Conservation (phyloP, 2,888 invertebrate genomes). For the Unio delphinus region DNA sequence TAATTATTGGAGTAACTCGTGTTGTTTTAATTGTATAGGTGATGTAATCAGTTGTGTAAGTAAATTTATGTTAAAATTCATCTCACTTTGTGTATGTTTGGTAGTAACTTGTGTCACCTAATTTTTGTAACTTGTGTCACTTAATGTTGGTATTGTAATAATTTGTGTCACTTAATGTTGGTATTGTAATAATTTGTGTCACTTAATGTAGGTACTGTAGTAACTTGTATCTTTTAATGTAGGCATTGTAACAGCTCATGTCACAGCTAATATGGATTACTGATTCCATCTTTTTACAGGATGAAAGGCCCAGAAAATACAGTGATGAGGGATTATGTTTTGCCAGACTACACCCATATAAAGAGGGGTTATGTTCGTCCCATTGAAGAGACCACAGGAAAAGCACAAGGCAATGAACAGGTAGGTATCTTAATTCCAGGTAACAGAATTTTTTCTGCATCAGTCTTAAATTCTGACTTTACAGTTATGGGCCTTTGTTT, state of each 20-base stretch:
- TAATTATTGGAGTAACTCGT: no score
- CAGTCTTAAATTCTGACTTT: neutral
- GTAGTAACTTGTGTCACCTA: no score
- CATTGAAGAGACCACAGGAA: conserved; percentile 70
- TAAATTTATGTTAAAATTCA: no score
- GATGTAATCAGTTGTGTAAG: no score
- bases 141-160: no score
- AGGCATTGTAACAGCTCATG: neutral
- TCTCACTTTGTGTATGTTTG: no score
- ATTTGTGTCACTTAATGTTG: no score
- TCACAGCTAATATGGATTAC: conserved; percentile 1
- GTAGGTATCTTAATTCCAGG: conserved; percentile 37
- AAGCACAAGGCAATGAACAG: conserved; percentile 72
- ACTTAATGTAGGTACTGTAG: no score
- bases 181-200: no score
- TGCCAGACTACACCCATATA: conserved; percentile 95
- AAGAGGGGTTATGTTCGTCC: conserved; percentile 83
- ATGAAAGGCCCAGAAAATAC: conserved; percentile 74
- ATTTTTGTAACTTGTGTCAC: no score
- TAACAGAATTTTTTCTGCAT: neutral
- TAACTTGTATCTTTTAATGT: neutral
- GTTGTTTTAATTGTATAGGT: no score
- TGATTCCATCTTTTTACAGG: conserved; percentile 40
- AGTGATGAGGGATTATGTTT: conserved; percentile 89
- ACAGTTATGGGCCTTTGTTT: no score